Evolutionary conservation across 53 echinoderm and acorn worm species (phyloP).

Genomic region (Luidia sarsii): DNA sequence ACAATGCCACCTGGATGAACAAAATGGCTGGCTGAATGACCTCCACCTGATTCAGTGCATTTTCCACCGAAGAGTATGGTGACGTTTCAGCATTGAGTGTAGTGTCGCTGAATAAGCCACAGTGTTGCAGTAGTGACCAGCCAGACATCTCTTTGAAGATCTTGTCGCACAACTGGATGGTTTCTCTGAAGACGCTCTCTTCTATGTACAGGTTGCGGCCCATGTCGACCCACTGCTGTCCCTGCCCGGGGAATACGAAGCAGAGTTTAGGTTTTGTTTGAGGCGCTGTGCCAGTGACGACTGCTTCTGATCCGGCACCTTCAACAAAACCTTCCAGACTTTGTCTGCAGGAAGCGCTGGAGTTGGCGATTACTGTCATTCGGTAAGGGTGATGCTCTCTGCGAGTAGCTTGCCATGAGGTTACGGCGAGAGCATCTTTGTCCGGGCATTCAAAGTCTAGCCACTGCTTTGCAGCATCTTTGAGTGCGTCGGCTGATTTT

Average conservation of each 20-base stretch:
- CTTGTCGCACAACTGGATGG: slow-evolving; percentile 71
- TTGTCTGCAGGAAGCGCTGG: slow-evolving; percentile 53
- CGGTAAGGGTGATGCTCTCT: slow-evolving; percentile 81
- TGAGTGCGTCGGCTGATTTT: slow-evolving; percentile 81
- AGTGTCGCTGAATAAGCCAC: slow-evolving; percentile 31
- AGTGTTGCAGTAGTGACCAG: slow-evolving; percentile 75
- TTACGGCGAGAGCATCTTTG: slow-evolving; percentile 75
- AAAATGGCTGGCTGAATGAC: slow-evolving; percentile 93
- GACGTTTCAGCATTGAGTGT: not conserved
- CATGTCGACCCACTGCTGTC: slow-evolving; percentile 94
- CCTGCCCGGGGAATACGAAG: slow-evolving; percentile 95
- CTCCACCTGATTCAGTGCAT: slow-evolving; percentile 55
- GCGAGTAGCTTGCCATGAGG: slow-evolving; percentile 86
- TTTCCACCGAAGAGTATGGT: slow-evolving; percentile 10
- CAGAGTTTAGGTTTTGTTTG: slow-evolving; percentile 79
- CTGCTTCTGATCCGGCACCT: slow-evolving; percentile 56
- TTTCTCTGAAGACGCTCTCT: slow-evolving; percentile 68
- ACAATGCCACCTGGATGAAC: slow-evolving; percentile 86
- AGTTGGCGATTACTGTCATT: slow-evolving; percentile 81
- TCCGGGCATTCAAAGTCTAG: slow-evolving; percentile 52
- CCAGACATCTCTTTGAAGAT: slow-evolving; percentile 87
- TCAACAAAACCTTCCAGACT: slow-evolving; percentile 54
- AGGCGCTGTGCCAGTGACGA: slow-evolving; percentile 56
- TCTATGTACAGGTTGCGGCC: slow-evolving; percentile 81
- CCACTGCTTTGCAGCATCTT: slow-evolving; percentile 81